Conservation (phyloP, 2,888 invertebrate genomes). For the Camponotus fellah region DNA sequence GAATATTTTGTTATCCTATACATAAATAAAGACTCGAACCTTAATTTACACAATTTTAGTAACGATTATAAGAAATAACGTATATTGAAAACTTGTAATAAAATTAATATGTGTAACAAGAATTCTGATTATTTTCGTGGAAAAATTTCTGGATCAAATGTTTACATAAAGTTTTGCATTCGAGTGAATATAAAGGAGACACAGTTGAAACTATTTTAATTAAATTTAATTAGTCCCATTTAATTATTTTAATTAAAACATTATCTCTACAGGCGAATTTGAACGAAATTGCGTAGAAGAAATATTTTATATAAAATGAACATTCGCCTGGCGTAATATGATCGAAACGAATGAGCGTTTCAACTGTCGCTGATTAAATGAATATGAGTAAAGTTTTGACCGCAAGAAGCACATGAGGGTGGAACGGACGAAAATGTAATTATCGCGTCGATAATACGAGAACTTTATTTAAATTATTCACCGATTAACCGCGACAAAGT, state of each 20-base stretch:
- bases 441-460: constrained; percentile 39
- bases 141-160: neutral
- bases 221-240: constrained; percentile 9
- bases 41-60: neutral
- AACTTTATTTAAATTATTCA: constrained; percentile 52
- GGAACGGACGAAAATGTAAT: constrained; percentile 37
- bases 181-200: neutral
- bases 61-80: neutral
- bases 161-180: neutral
- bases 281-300: neutral
- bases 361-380: constrained; percentile 36
- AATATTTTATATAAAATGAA: neutral
- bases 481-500: constrained; percentile 50
- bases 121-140: neutral
- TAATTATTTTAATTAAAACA: constrained; percentile 4
- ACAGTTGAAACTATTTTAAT: neutral
- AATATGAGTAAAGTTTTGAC: constrained; percentile 30
- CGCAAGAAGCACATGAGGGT: constrained; percentile 22
- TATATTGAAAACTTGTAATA: neutral
- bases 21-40: neutral
- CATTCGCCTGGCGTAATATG: constrained; percentile 9
- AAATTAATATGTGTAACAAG: neutral
- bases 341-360: constrained; percentile 9
- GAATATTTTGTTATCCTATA: neutral
- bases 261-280: neutral